Conservation (phyloP, 2,797 vertebrate genomes). For the Coccyzus lansbergi region DNA sequence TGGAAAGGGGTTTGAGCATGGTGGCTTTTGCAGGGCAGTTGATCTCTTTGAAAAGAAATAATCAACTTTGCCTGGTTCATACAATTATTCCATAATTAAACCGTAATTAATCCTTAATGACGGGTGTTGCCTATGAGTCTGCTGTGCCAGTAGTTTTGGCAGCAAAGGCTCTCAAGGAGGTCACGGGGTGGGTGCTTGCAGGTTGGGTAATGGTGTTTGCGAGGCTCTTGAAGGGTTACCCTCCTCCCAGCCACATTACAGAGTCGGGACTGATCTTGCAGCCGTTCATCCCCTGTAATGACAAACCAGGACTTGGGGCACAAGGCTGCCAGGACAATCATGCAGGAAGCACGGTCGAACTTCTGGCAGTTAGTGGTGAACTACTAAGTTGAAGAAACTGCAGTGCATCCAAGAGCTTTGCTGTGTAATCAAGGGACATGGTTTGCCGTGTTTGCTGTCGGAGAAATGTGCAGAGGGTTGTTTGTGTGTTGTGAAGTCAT, state of each 20-base stretch:
- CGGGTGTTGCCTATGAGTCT: background rate
- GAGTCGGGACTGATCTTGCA: background rate
- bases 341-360: fast-evolving
- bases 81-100: too few species aligned
- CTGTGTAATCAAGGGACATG: fast-evolving
- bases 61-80: background rate
- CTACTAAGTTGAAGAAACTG: background rate
- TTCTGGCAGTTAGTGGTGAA: background rate
- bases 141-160: background rate
- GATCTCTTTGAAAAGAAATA: background rate
- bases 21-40: background rate
- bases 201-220: background rate
- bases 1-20: background rate
- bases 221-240: background rate
- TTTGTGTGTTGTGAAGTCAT: background rate
- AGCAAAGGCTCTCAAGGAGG: fast-evolving
- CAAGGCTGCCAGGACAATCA: background rate
- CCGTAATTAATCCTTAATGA: fast-evolving
- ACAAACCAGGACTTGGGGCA: too few species aligned
- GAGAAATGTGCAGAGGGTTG: background rate
- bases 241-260: fast-evolving
- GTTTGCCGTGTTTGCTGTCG: background rate
- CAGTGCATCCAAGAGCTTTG: background rate
- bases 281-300: fast-evolving
- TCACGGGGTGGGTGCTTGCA: fast-evolving